These are phyloP conservation scores for Latheticus oryzae DNA, from an alignment of 2,888 invertebrate genomes.

Conservation along the genomic window DNA sequence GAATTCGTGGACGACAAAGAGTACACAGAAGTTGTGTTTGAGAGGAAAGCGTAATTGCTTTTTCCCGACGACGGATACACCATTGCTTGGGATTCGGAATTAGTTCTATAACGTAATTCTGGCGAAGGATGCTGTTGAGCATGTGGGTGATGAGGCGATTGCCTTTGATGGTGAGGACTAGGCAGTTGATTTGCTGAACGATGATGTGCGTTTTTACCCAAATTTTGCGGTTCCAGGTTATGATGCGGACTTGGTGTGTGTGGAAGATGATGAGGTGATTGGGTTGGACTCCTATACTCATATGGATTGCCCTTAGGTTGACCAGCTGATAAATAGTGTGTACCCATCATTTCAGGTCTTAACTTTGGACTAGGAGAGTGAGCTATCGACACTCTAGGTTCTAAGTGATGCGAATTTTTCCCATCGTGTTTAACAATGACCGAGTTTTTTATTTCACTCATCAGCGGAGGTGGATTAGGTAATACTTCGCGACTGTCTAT, in stretches of 20 bases:
- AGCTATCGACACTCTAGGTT: conserved; percentile 67
- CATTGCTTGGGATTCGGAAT: conserved; percentile 60
- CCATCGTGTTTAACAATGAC: conserved; percentile 85
- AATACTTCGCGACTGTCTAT: conserved; percentile 60
- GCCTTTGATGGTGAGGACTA: conserved; percentile 67
- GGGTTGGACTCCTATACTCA: conserved; percentile 65
- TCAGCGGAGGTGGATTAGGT: conserved; percentile 76
- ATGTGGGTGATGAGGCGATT: conserved; percentile 65
- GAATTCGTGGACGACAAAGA: conserved; percentile 65
- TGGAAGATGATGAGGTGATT: conserved; percentile 65
- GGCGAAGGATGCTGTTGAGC: conserved; percentile 61
- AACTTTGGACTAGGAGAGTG: conserved; percentile 72
- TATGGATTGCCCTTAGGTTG: conserved; percentile 61
- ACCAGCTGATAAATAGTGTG: conserved; percentile 70
- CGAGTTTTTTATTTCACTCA: conserved; percentile 78
- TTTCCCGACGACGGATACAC: conserved; percentile 57
- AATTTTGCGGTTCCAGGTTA: conserved; percentile 60
- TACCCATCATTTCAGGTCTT: conserved; percentile 67
- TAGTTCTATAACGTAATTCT: conserved; percentile 55
- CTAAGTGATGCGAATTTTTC: conserved; percentile 71
- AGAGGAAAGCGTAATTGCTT: conserved; percentile 65
- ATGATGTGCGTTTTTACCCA: conserved; percentile 58
- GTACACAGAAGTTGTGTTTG: conserved; percentile 64
- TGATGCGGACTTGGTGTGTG: conserved; percentile 60
- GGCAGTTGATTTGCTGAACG: conserved; percentile 60